A percentile compares a stretch with the other conserved stretches of the same genome.
Evolutionary conservation across 2,888 invertebrate genomes (phyloP).

Genomic region (Carterocephalus palaemon): DNA sequence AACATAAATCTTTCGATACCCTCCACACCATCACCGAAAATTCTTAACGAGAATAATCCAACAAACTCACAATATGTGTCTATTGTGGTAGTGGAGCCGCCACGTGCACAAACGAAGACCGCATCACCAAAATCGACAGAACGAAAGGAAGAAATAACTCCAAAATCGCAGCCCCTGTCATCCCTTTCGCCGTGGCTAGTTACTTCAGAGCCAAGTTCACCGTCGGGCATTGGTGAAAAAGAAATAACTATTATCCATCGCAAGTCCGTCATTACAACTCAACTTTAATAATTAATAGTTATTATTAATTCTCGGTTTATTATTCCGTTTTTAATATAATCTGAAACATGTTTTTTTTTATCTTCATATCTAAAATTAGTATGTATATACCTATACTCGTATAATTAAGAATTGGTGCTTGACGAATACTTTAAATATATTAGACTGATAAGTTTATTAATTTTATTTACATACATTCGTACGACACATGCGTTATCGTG

Average conservation of each 20-base stretch:
- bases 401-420: slow-evolving; percentile 17
- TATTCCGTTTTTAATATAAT: too few relatives aligned
- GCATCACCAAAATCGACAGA: slow-evolving; percentile 69
- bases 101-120: slow-evolving; percentile 55
- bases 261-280: slow-evolving; percentile 93
- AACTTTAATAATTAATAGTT: slow-evolving; percentile 80
- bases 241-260: slow-evolving; percentile 85
- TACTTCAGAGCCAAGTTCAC: slow-evolving; percentile 84
- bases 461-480: neutral
- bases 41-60: slow-evolving; percentile 74
- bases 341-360: too few relatives aligned
- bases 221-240: slow-evolving; percentile 80
- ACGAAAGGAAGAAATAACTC: slow-evolving; percentile 72
- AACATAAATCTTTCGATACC: slow-evolving; percentile 67
- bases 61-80: slow-evolving; percentile 73
- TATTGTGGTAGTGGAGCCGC: slow-evolving; percentile 72
- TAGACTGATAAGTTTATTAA: neutral
- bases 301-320: too few relatives aligned
- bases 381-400: neutral
- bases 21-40: slow-evolving; percentile 72
- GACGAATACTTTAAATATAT: neutral
- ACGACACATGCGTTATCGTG: slow-evolving; percentile 32
- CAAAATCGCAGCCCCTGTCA: slow-evolving; percentile 79
- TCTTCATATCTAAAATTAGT: too few relatives aligned
- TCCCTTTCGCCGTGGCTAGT: slow-evolving; percentile 92